phyloP scores from a whole-genome alignment of 2,113 vertebrate genomes.

The Suricata suricatta region DNA sequence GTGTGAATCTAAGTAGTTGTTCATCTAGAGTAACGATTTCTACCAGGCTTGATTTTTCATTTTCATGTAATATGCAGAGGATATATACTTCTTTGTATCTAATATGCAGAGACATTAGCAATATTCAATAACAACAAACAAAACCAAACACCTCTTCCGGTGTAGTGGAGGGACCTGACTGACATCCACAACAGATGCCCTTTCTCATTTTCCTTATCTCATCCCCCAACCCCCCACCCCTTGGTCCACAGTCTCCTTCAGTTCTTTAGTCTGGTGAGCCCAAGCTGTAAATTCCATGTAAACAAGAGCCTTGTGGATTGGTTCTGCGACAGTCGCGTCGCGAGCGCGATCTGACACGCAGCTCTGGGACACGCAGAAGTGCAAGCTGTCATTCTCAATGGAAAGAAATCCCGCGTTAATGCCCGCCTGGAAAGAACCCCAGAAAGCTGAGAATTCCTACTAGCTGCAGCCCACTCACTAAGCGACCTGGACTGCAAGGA shows the following conservation, averaged over 20 bases:
- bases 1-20: not conserved
- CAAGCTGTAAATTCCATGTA: not conserved
- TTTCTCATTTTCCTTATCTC: not conserved
- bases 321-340: accelerated
- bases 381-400: not conserved
- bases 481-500: not conserved
- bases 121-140: not conserved
- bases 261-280: not conserved
- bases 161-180: not conserved
- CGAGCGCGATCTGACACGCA: accelerated
- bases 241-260: not conserved
- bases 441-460: not conserved
- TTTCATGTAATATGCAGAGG: not conserved
- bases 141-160: not conserved
- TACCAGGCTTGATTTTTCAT: not conserved
- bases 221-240: accelerated
- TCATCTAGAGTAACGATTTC: not conserved
- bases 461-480: not conserved
- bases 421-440: not conserved
- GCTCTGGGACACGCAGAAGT: not conserved
- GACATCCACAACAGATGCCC: not conserved
- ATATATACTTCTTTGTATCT: not conserved
- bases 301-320: not conserved
- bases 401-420: not conserved
- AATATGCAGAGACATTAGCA: not conserved